Conservation (phyloP, 2,797 vertebrate genomes). For the Sarcoramphus papa region DNA sequence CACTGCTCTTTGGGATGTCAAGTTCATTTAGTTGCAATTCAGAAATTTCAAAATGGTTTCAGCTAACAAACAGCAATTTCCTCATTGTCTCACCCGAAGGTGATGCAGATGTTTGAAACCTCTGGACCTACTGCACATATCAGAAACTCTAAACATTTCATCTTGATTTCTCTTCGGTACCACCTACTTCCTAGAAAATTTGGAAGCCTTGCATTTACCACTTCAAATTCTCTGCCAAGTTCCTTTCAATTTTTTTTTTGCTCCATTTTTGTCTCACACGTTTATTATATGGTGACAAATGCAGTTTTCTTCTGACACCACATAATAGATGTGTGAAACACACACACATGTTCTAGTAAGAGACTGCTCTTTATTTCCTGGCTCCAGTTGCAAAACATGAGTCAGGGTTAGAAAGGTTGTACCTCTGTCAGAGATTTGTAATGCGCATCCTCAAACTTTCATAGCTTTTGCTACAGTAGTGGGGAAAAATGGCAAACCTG, state of each 20-base stretch:
- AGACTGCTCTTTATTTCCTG: conserved; percentile 49
- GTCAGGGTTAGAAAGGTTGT: conserved; percentile 32
- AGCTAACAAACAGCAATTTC: not conserved
- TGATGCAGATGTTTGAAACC: conserved; percentile 25
- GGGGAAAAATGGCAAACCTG: not conserved
- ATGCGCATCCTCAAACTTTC: not conserved
- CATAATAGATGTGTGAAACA: conserved; percentile 61
- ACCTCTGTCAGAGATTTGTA: conserved; percentile 1
- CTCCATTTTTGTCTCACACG: conserved; percentile 65
- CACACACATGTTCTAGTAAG: conserved; percentile 35
- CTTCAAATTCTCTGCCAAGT: conserved; percentile 48
- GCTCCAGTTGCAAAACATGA: conserved; percentile 40
- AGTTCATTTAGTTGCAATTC: not conserved
- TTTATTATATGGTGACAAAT: conserved; percentile 62
- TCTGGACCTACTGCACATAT: not conserved
- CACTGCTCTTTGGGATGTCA: not conserved
- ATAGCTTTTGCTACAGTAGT: not conserved
- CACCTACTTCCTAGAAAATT: conserved; percentile 36
- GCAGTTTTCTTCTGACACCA: conserved; percentile 54
- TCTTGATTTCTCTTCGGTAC: not conserved
- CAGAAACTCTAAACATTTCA: conserved; percentile 16
- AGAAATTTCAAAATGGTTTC: not conserved
- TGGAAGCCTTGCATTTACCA: conserved; percentile 24
- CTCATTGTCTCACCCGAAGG: not conserved
- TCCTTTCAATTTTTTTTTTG: not conserved